Evolutionary conservation across 2,888 invertebrate genomes (phyloP), one percentile per base, ranked within the genome.

Genomic region (Corbicula japonica): DNA sequence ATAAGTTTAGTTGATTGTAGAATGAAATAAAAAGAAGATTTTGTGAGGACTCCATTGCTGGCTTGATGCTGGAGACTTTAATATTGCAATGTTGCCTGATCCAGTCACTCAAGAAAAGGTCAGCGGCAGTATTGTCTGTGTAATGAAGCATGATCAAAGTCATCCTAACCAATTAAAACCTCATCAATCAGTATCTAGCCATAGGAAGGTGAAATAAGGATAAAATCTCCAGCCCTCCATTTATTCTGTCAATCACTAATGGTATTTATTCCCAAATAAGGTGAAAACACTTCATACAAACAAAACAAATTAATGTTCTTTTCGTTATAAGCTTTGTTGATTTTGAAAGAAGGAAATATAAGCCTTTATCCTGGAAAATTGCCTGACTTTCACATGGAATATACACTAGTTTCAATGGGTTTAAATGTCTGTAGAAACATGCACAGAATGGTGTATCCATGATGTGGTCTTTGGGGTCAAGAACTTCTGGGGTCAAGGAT

Each of bases 101-200:
- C n/a, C n/a, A n/a, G n/a, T n/a, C n/a, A n/a, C n/a, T n/a, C n/a
- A n/a, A n/a, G n/a, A n/a, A n/a, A n/a, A n/a, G n/a, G n/a, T n/a
- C n/a, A n/a, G n/a, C n/a, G n/a, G n/a, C n/a, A 26, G 34, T 60
- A 75, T 18, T n/a, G 62, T 32, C 68, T 41, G 60, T 68, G 69
- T 58, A 63, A 56, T 70, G 46, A 38, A 28, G 34, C 38, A 21
- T 35, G 70, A 76, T 76, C 76, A 76, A 71, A 76, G 71, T 28
- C 34, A 41, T 4, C 56, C 50, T 5, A 65, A 34, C 65, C 78
- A 74, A 78, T 78, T 73, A 78, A 78, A 74, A 54, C 46, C 69
- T 52, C 73, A 74, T 78, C 69, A 58, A 78, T 78, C 78, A 78
- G 38, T 63, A 78, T 73, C 74, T 74, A 54, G 30, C 41, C 28